These are phyloP conservation scores for Nannobrachium achirus DNA, from an alignment of 2,113 vertebrate species.

Conservation along the genomic window DNA sequence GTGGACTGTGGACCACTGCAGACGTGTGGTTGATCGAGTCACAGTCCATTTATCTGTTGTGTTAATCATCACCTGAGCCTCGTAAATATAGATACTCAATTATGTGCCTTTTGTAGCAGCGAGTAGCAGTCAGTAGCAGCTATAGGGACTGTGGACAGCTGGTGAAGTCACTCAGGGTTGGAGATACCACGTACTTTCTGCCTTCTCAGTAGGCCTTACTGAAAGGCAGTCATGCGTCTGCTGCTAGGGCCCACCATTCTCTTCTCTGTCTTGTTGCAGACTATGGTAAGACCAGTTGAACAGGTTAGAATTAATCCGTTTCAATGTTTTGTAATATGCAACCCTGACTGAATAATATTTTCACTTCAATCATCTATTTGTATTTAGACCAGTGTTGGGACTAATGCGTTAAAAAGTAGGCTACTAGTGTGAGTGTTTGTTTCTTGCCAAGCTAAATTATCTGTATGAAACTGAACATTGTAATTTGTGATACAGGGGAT, in stretches of 20 bases:
- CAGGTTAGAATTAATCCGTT: background rate
- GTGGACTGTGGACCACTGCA: constrained; percentile 58
- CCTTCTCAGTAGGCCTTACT: constrained; percentile 44
- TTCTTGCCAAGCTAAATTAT: too few species aligned
- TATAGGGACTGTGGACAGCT: background rate
- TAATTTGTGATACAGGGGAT: too few species aligned
- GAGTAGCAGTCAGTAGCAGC: constrained; percentile 6
- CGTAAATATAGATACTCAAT: constrained; percentile 18
- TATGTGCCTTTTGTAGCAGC: background rate
- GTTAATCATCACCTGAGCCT: constrained; percentile 48
- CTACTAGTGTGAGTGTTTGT: too few species aligned
- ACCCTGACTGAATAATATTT: too few species aligned
- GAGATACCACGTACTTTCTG: constrained; percentile 28
- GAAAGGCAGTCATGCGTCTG: constrained; percentile 67
- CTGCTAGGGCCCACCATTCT: constrained; percentile 65
- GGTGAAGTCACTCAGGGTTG: background rate
- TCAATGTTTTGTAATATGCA: too few species aligned
- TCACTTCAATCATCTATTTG: too few species aligned
- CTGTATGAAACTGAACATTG: background rate
- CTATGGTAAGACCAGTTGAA: constrained; percentile 61
- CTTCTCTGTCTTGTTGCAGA: constrained; percentile 68
- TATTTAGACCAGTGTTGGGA: too few species aligned
- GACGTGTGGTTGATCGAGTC: constrained; percentile 8
- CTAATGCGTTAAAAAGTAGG: too few species aligned
- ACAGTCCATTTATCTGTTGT: constrained; percentile 16